Evolutionary conservation across 1,140 invertebrate genomes (phyloP).

Genomic region (Atopsyche davidsoni): DNA sequence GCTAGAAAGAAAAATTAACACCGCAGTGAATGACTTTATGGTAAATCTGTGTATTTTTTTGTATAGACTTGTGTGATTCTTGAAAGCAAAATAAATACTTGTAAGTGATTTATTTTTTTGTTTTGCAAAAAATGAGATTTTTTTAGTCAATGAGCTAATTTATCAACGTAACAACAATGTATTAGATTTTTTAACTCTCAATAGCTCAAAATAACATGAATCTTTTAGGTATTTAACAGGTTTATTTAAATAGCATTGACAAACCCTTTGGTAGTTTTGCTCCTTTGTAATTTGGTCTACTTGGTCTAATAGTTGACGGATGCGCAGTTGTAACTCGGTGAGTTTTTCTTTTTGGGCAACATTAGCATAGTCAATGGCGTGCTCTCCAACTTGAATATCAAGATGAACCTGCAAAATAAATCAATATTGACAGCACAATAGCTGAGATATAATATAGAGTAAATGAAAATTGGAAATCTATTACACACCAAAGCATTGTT

Average conservation of each 20-base stretch:
- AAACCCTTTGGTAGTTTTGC: conserved; percentile 97
- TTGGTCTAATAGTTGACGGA: conserved; percentile 94
- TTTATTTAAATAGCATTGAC: background rate
- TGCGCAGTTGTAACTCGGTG: conserved; percentile 89
- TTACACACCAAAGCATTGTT: background rate
- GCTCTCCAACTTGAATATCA: conserved; percentile 98
- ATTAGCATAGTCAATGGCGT: conserved; percentile 96
- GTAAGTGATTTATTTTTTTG: no score
- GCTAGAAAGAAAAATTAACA: background rate
- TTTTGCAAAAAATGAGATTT: no score
- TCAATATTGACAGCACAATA: background rate
- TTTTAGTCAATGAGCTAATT: background rate
- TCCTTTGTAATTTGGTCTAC: conserved; percentile 99
- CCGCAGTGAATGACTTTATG: background rate
- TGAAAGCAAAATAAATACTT: no score
- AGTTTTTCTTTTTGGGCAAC: conserved; percentile 98
- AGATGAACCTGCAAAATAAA: conserved; percentile 69
- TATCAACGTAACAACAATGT: background rate
- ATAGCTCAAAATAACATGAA: no score
- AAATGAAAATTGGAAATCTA: background rate
- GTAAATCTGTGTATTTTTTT: background rate
- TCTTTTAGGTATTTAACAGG: conserved; percentile 89
- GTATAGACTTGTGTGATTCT: background rate
- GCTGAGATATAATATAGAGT: no score
- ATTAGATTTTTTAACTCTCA: background rate